Evolutionary conservation across 2,113 vertebrate species (phyloP), one percentile per base, ranked within the genome.

Genomic region (Ancistrus triradiatus): DNA sequence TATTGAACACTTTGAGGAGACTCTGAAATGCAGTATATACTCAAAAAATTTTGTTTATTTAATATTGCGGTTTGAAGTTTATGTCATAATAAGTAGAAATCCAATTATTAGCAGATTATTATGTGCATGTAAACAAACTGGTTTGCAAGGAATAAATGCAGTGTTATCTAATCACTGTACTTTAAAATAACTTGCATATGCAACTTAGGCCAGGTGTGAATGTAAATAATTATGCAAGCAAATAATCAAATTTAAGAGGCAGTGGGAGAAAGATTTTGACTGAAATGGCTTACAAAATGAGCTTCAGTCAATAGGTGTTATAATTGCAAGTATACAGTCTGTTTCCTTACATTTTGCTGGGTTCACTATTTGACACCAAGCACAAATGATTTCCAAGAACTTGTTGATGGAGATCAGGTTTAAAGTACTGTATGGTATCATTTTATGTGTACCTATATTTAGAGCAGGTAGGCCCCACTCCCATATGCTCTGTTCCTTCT

Each of bases 251-350:
- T 73, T 64, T 74, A 61, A 11, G 14, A 37, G 35, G 24, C 58
- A n/a, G 40, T 60, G 28, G 11, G 15, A 75, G 63, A 15, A 14
- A 78, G 65, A 76, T 35, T 3, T 14, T 78, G 68, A 84, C 79
- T 79, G 65, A 46, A 82, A 18, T 15, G 77, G 80, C 69, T 24
- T 28, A 8, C 18, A 60, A 81, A 86, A 85, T 78, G 22, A 0
- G 70, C 70, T 66, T 76, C 82, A 84, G 83, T 78, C 69, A 40
- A 33, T 33, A 42, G 11, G 15, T 11, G 47, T 59, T 35, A 56
- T 44, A 40, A n/a, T 24, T 58, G 49, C 35, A 17, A n/a, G 25
- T 14, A 64, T 37, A 17, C 31, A 22, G 21, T 6, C 27, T 31
- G 27, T 4, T n/a, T n/a, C n/a, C n/a, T n/a, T n/a, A n/a, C n/a